Percentiles rank a stretch among this genome's conserved stretches.
Evolutionary conservation across 2,888 invertebrate species (phyloP).

Genomic region (Myopa tessellatipennis): DNA sequence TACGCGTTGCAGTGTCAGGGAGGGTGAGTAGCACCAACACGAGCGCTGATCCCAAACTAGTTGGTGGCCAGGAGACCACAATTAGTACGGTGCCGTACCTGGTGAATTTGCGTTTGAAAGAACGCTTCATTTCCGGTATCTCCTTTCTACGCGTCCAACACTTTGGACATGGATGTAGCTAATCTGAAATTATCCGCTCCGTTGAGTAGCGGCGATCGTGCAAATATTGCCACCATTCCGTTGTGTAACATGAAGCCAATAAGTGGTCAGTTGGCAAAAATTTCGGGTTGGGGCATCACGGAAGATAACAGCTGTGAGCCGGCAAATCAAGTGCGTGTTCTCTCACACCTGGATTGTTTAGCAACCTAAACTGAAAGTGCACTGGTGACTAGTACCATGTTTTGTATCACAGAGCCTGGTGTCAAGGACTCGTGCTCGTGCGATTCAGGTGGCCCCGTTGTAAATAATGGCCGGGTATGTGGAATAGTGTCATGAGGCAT

Average conservation of each 20-base stretch:
- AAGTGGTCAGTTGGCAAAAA: constrained; percentile 51
- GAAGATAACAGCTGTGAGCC: constrained; percentile 50
- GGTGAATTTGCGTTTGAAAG: constrained; percentile 56
- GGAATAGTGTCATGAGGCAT: constrained; percentile 76
- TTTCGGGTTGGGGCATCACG: constrained; percentile 60
- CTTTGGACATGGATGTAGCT: constrained; percentile 62
- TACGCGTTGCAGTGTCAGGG: background rate
- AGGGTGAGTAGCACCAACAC: background rate
- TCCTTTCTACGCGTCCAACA: constrained; percentile 45
- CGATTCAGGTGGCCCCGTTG: constrained; percentile 65
- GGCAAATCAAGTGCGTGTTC: constrained; percentile 56
- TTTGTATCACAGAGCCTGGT: constrained; percentile 60
- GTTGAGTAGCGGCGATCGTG: constrained; percentile 35
- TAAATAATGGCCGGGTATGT: constrained; percentile 63
- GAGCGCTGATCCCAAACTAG: constrained; percentile 33
- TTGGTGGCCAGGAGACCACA: constrained; percentile 53
- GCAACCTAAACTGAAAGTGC: constrained; percentile 50
- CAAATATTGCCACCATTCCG: constrained; percentile 53
- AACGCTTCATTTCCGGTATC: constrained; percentile 57
- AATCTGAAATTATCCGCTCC: constrained; percentile 51
- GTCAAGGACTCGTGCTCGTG: constrained; percentile 62
- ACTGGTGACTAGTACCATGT: constrained; percentile 59
- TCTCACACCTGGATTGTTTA: constrained; percentile 55
- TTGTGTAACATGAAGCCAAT: constrained; percentile 49
- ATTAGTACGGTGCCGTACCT: constrained; percentile 58